A percentile compares a stretch with the other conserved stretches of the same genome.
Evolutionary conservation across 2,888 invertebrate species (phyloP).

Genomic region (Brassicogethes aeneus): DNA sequence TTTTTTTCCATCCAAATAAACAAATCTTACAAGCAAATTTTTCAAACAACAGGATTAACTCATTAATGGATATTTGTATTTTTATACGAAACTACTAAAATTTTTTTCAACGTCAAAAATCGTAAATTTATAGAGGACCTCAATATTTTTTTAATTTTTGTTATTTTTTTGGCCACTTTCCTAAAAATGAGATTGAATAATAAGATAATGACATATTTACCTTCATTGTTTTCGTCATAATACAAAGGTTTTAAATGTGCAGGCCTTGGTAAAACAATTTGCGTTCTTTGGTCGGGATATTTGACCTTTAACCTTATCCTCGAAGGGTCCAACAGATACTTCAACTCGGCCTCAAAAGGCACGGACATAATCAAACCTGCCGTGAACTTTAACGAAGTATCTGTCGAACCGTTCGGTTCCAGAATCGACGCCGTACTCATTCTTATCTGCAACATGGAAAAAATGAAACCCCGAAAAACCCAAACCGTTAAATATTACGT

Average conservation of each 20-base stretch:
- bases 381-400: conserved; percentile 79
- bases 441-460: conserved; percentile 47
- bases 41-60: too few relatives aligned
- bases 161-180: too few relatives aligned
- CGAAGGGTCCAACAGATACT: conserved; percentile 64
- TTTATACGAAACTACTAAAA: too few relatives aligned
- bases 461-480: conserved; percentile 6
- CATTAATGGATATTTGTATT: too few relatives aligned
- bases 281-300: conserved; percentile 86
- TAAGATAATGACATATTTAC: conserved; percentile 14
- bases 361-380: conserved; percentile 86
- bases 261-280: conserved; percentile 70
- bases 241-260: conserved; percentile 67
- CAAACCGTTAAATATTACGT: conserved; percentile 36
- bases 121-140: too few relatives aligned
- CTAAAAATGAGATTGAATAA: conserved; percentile 2
- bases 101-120: too few relatives aligned
- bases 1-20: too few relatives aligned
- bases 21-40: too few relatives aligned
- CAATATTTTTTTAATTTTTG: too few relatives aligned
- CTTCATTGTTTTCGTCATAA: conserved; percentile 41
- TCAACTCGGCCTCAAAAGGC: conserved; percentile 78
- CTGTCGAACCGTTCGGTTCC: conserved; percentile 75
- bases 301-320: conserved; percentile 75
- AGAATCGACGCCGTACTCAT: conserved; percentile 75